Percentiles rank a stretch among this genome's conserved stretches.
Conservation (phyloP, 2,888 invertebrate species). For the Clusia tigrina region DNA sequence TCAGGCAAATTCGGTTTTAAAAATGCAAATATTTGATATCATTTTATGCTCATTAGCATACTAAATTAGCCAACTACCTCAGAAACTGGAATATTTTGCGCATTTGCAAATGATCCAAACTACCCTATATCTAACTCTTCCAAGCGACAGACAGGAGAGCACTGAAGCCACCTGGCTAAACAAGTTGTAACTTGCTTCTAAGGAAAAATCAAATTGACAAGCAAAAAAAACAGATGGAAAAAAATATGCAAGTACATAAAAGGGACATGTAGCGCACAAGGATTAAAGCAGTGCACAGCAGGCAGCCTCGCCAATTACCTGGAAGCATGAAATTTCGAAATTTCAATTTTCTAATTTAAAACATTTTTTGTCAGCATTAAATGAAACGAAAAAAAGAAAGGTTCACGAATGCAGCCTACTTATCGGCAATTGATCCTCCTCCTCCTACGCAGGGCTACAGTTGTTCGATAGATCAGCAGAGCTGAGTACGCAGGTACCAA, state of each 20-base stretch:
- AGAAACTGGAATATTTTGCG: not conserved
- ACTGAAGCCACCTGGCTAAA: constrained; percentile 4
- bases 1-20: not conserved
- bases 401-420: constrained; percentile 5
- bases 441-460: not conserved
- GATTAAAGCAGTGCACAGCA: not conserved
- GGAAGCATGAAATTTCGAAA: constrained; percentile 7
- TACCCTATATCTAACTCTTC: not conserved
- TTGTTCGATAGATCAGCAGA: not conserved
- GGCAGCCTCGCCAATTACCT: not conserved
- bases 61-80: not conserved
- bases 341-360: constrained; percentile 9
- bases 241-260: too few species aligned
- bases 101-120: not conserved
- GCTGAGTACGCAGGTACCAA: not conserved
- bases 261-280: not conserved
- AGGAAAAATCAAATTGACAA: constrained; percentile 3
- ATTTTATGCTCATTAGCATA: constrained; percentile 3
- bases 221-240: not conserved
- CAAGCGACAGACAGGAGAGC: not conserved
- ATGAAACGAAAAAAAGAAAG: constrained; percentile 1
- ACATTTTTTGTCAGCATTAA: not conserved
- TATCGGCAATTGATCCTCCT: constrained; percentile 9
- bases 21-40: not conserved
- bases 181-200: constrained; percentile 5